A percentile compares a stretch with the other conserved stretches of the same genome.
These are phyloP conservation scores for Phalacrocorax pelagicus DNA, from an alignment of 2,113 vertebrate species.

Conservation along the genomic window DNA sequence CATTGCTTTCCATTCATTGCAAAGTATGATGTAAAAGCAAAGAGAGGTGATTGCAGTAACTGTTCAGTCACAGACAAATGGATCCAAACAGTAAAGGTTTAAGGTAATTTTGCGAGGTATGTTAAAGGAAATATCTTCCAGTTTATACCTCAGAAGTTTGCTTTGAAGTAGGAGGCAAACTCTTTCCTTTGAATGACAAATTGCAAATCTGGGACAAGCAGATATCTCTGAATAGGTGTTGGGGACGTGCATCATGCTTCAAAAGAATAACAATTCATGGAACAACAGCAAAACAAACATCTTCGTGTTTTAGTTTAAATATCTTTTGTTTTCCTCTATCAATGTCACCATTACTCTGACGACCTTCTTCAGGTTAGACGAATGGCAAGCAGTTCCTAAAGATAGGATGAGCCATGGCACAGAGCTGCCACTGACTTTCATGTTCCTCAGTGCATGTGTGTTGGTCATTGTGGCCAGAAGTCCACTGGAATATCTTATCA, in stretches of 20 bases:
- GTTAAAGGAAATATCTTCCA: background rate
- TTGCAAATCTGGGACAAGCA: background rate
- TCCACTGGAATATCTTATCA: background rate
- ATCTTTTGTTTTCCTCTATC: background rate
- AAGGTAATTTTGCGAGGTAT: background rate
- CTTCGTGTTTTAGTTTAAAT: background rate
- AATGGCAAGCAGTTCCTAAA: background rate
- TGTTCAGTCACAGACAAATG: background rate
- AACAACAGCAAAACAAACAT: background rate
- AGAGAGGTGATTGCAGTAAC: background rate
- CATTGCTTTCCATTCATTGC: background rate
- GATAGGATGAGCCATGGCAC: accelerated
- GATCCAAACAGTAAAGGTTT: background rate
- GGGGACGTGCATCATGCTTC: background rate
- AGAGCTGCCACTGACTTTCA: background rate
- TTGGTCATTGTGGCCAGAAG: background rate
- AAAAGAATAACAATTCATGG: background rate
- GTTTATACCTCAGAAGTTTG: background rate
- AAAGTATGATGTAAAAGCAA: background rate
- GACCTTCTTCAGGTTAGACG: background rate
- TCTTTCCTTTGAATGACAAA: background rate
- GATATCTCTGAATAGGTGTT: background rate
- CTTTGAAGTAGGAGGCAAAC: background rate
- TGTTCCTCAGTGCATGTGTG: background rate
- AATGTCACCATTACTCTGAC: background rate